A percentile compares a stretch with the other conserved stretches of the same genome.
Evolutionary conservation across 2,113 vertebrate species (phyloP).

Genomic region (Muntiacus reevesi): DNA sequence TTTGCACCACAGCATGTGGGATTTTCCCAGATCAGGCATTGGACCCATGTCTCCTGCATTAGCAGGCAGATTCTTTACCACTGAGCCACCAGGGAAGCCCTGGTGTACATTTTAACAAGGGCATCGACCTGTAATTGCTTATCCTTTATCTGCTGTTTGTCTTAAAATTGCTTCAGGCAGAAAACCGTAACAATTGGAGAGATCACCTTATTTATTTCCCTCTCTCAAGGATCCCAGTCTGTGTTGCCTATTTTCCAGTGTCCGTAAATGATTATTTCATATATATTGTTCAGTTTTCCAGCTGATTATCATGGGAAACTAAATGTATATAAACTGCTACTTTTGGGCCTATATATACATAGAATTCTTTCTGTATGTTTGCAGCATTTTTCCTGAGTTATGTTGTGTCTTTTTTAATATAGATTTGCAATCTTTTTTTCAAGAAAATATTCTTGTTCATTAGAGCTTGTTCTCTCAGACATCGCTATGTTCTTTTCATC

Average conservation of each 20-base stretch:
- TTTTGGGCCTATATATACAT: neutral
- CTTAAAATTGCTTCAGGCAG: neutral
- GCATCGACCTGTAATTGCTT: neutral
- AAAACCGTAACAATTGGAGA: neutral
- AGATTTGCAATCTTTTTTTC: neutral
- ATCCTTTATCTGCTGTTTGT: neutral
- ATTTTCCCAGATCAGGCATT: neutral
- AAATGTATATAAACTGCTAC: neutral
- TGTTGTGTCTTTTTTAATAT: neutral
- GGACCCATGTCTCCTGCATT: neutral
- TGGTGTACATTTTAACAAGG: neutral
- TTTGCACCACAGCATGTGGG: neutral
- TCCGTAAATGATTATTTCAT: neutral
- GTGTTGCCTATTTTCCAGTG: neutral
- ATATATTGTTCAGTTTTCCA: neutral
- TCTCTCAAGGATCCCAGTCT: neutral
- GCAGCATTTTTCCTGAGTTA: slow-evolving; percentile 4
- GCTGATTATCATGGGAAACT: neutral
- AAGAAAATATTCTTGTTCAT: neutral
- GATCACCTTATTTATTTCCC: neutral
- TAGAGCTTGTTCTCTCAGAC: neutral
- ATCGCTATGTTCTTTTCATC: neutral
- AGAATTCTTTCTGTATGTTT: neutral
- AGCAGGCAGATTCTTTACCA: neutral
- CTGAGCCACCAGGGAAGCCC: neutral